Percentiles rank a stretch among this genome's conserved stretches.
These are phyloP conservation scores for Copsychus sechellarum DNA, from an alignment of 2,113 vertebrate genomes.

Conservation along the genomic window DNA sequence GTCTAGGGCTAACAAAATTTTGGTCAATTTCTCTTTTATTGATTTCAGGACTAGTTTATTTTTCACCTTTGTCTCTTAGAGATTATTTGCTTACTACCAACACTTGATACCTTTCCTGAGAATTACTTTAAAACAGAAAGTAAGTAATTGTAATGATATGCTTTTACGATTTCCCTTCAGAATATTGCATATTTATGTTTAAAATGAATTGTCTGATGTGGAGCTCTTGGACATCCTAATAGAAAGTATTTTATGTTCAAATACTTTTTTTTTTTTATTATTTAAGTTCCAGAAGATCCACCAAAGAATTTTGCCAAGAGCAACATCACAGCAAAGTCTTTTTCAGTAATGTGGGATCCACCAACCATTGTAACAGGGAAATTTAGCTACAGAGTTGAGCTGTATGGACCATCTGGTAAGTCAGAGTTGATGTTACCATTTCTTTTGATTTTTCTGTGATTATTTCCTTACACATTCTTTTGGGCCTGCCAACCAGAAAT, in stretches of 20 bases:
- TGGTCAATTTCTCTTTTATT: background rate
- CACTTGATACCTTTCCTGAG: background rate
- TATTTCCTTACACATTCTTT: background rate
- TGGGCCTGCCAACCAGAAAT: background rate
- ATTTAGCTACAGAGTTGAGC: conserved; percentile 87
- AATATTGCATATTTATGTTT: background rate
- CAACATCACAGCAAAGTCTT: conserved; percentile 85
- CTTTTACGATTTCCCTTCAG: background rate
- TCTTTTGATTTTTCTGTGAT: background rate
- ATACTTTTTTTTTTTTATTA: conserved; percentile 8
- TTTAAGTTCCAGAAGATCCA: conserved; percentile 90
- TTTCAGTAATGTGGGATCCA: conserved; percentile 86
- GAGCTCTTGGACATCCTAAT: background rate
- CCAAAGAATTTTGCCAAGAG: conserved; percentile 82
- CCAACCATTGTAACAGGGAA: conserved; percentile 87
- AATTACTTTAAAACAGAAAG: background rate
- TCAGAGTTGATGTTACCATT: background rate
- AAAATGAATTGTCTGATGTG: background rate
- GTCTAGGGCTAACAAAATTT: background rate
- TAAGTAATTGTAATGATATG: background rate
- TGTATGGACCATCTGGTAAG: conserved; percentile 86
- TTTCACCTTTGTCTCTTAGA: background rate
- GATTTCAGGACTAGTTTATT: background rate
- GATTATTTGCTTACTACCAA: background rate
- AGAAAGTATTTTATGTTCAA: background rate